Evolutionary conservation across 2,888 invertebrate species (phyloP).

Genomic region (Pseudococcus jackbeardsleyi): DNA sequence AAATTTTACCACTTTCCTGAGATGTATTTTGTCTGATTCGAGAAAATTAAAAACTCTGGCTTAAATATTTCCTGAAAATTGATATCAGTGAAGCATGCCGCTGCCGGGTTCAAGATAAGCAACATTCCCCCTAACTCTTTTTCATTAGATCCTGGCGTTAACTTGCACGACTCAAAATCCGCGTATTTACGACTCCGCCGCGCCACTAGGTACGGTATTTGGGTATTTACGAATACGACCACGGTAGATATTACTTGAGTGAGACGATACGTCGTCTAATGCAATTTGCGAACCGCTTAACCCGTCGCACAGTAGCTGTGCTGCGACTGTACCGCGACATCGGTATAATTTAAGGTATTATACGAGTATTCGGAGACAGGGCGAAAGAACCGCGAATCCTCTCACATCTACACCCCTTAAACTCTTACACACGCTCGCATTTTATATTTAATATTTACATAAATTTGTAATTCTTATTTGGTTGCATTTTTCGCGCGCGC

Average conservation of each 20-base stretch:
- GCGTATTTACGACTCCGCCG: constrained; percentile 8
- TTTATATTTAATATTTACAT: constrained; percentile 46
- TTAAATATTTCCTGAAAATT: no score
- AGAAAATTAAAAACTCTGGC: no score
- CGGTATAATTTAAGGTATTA: constrained; percentile 33
- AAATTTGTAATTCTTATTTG: constrained; percentile 46
- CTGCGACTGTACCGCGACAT: neutral
- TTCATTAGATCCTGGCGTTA: neutral
- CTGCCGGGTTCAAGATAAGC: neutral
- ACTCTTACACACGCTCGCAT: neutral
- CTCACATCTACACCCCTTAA: neutral
- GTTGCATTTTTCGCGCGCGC: constrained; percentile 17
- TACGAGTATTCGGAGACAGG: neutral
- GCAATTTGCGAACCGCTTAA: neutral
- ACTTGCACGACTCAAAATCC: neutral
- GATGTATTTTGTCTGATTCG: no score
- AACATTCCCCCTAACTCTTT: neutral
- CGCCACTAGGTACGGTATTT: neutral
- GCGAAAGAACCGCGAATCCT: neutral
- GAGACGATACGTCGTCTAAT: constrained; percentile 15
- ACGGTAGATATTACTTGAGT: neutral
- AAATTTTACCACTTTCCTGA: no score
- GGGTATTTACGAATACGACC: neutral
- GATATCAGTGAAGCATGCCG: neutral
- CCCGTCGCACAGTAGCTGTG: neutral